Conservation (phyloP, 2,888 invertebrate genomes). For the Perizoma affinitatum region DNA sequence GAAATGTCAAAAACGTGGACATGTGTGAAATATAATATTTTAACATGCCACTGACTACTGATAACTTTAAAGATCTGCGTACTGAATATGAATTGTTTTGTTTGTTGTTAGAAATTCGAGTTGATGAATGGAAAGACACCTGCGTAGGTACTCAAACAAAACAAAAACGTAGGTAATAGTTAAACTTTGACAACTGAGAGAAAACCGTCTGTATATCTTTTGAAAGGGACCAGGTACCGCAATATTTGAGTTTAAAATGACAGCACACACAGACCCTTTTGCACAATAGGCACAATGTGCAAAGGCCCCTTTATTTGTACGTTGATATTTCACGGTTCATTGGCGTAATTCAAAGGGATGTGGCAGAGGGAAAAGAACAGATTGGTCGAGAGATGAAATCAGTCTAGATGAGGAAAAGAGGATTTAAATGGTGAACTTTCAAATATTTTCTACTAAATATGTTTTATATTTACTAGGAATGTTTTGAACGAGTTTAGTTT, state of each 20-base stretch:
- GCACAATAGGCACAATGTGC: not conserved
- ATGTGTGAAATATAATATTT: too few relatives aligned
- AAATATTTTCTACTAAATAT: too few relatives aligned
- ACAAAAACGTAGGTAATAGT: too few relatives aligned
- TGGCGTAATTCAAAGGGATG: constrained; percentile 2
- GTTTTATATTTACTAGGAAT: too few relatives aligned
- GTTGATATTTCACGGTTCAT: constrained; percentile 5
- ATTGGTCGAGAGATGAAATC: not conserved
- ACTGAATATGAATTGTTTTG: too few relatives aligned
- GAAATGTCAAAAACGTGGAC: too few relatives aligned
- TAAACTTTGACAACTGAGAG: not conserved
- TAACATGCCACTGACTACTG: too few relatives aligned
- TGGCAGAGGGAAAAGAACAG: not conserved
- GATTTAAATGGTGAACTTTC: not conserved
- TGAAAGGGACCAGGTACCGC: constrained; percentile 1
- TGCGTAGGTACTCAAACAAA: not conserved
- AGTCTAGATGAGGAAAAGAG: not conserved
- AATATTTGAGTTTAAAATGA: constrained; percentile 35
- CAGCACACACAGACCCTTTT: constrained; percentile 24
- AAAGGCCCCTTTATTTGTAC: not conserved
- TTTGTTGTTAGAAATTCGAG: too few relatives aligned
- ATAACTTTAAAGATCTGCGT: too few relatives aligned
- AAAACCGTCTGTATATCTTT: constrained; percentile 2
- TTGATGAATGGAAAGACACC: too few relatives aligned
- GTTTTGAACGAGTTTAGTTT: too few relatives aligned